Evolutionary conservation across 2,888 invertebrate species (phyloP), one percentile per base, ranked within the genome.

Genomic region (Platypus cylindrus): DNA sequence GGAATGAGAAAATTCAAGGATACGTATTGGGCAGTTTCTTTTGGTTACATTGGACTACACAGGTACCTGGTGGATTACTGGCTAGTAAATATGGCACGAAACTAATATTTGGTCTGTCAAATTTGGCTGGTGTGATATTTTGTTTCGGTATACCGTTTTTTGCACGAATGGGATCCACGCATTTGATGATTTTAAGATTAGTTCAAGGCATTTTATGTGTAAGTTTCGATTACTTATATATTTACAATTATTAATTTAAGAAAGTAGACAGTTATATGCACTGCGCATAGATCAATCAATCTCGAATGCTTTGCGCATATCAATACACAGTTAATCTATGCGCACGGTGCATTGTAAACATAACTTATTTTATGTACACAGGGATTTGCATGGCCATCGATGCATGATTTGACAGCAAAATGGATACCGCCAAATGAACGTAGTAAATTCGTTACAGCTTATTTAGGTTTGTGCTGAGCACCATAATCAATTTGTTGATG

Each of bases 381-480:
- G 75, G 76, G 75, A 3, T 67, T 76, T 16, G 65, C 73, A 5
- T 84, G 81, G 73, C 84, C 85, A 2, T 72, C 80, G 2, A 80
- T 84, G 79, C 80, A 84, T 55, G 66, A 76, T 15, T 67, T 86
- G 65, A 78, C 81, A 42, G 79, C 81, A 0, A 71, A 74, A 47
- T 86, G 86, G 86, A 81, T 85, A 32, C 85, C 85, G 9, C 78
- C 80, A 0, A 67, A 78, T 43, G 86, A 87, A 54, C 68, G 84
- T 34, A 78, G 81, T 49, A 76, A 51, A 44, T 54, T 54, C 32
- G 48, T 55, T 3, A 53, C 53, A 5, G 48, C 55, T 9, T 61
- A 61, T 47, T 49, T 61, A 44, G 60, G 59, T 60, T 47, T n/a
- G n/a, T n/a, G n/a, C 24, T 12, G 24, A n/a, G 4, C 3, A 4